Evolutionary conservation across 2,113 vertebrate species (phyloP), one percentile per base, ranked within the genome.

Genomic region (Lycaon pictus): DNA sequence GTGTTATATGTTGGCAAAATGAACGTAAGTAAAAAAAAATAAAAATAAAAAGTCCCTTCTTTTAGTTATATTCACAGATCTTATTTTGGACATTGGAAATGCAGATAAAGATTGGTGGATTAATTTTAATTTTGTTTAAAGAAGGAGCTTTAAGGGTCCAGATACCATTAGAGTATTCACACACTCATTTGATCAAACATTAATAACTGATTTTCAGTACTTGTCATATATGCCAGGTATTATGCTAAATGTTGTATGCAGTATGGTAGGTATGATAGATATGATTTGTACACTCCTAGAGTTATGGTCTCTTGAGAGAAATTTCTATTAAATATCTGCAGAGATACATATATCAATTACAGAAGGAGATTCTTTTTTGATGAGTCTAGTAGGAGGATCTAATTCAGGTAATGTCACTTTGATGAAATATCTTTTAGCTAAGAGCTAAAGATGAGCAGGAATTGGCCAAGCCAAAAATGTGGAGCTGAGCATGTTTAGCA

Each of bases 71-170:
- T 19, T 83, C 3, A 67, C 3, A 60, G 10, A 89, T 86, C 25
- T 67, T 53, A 77, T n/a, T 79, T 93, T 76, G 90, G 81, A 77
- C 86, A 37, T 5, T 51, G 8, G 60, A 51, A 23, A 63, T 5
- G 27, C 25, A 22, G 16, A 62, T 58, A 63, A 81, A 90, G 53
- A 48, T 11, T 35, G 5, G 4, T 51, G 6, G 6, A 71, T 89
- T 77, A 77, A 82, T 71, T 87, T 89, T 76, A 25, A 82, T 82
- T 96, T 96, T 56, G 48, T 62, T 81, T 94, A 74, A 86, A 92
- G 37, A 55, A 88, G 74, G 29, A 62, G 8, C 23, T 81, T 58
- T 3, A 37, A n/a, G 17, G 77, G 1, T 35, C 32, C 12, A 48
- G 51, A 29, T 29, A 67, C 56, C 16, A n/a, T 84, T 84, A n/a